Base-by-base conservation (phyloP, 2,113 vertebrate species). In the Tyrannus savana region DNA sequence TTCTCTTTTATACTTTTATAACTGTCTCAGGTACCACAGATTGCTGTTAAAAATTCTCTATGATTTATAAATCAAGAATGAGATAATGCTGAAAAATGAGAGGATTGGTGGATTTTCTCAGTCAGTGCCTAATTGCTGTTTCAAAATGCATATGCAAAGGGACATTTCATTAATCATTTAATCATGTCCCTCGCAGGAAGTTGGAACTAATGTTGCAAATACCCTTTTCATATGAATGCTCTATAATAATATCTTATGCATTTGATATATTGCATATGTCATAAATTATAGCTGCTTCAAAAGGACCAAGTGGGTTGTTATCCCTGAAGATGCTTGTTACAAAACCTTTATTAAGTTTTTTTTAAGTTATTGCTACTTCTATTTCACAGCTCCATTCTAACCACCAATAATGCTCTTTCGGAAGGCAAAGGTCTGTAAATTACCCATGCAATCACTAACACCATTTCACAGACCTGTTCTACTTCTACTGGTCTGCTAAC, bases 131-230 rank as follows among this genome's bases (percentile, higher is more conserved):
- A 99, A 99, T 99, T 99, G 99, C 99, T 99, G 98, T 99, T 99
- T 99, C 99, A 98, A 99, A 99, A 99, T 98, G 99, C 98, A 98
- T 99, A 99, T 99, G 99, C 98, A 99, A 99, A 98, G 98, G 98
- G 98, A 99, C 98, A 99, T 99, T 99, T 99, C 99, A 99, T 99
- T 99, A 99, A 99, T 99, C 99, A 99, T 99, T 99, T 99, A 99
- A 99, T 99, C 99, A 99, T 98, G 99, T 99, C 98, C 98, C 99
- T 99, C 62, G 98, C 98, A 99, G 99, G 99, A 99, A 99, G 99
- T 99, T 99, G 98, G 98, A 99, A 99, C 99, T 99, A 99, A 99
- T 99, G 99, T 99, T 99, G 99, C 99, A 99, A 99, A 99, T 99
- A 99, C 98, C 98, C 99, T 99, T 99, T 99, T 99, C 99, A 99